Conservation (phyloP, 2,113 vertebrate genomes). For the Hemichromis elongatus region DNA sequence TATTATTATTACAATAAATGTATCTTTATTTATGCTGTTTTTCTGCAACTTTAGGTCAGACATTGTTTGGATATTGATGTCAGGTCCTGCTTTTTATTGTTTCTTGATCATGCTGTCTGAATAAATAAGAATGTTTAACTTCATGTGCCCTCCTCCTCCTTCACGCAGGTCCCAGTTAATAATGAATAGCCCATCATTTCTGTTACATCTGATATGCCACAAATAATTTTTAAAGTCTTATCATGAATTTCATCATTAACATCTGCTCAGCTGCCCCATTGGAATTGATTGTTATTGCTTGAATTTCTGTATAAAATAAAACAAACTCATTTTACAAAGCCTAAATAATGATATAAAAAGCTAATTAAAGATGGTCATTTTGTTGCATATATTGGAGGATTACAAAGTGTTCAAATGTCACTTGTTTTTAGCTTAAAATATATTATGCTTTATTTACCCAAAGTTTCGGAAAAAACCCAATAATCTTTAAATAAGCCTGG, state of each 20-base stretch:
- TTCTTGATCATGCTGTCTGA: not conserved
- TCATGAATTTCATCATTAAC: not conserved
- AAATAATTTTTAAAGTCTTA: not conserved
- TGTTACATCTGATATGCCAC: not conserved
- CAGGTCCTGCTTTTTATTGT: not conserved
- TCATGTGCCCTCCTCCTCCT: not conserved
- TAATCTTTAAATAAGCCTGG: not conserved
- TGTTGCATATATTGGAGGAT: not conserved
- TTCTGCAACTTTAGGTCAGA: not conserved
- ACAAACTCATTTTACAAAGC: not conserved
- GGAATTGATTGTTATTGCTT: not conserved
- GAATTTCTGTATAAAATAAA: not conserved
- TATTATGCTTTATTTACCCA: not conserved
- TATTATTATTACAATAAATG: not conserved
- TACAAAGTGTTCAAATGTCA: not conserved
- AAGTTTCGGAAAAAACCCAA: not conserved
- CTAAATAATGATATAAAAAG: not conserved
- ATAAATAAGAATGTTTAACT: not conserved
- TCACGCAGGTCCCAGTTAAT: not conserved
- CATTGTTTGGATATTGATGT: not conserved
- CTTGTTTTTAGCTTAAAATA: not conserved
- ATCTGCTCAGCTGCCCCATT: not conserved
- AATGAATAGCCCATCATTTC: not conserved
- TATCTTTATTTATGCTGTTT: not conserved
- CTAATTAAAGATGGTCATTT: not conserved